phyloP scores from a whole-genome alignment of 2,797 vertebrate species.

The Danio choprae region DNA sequence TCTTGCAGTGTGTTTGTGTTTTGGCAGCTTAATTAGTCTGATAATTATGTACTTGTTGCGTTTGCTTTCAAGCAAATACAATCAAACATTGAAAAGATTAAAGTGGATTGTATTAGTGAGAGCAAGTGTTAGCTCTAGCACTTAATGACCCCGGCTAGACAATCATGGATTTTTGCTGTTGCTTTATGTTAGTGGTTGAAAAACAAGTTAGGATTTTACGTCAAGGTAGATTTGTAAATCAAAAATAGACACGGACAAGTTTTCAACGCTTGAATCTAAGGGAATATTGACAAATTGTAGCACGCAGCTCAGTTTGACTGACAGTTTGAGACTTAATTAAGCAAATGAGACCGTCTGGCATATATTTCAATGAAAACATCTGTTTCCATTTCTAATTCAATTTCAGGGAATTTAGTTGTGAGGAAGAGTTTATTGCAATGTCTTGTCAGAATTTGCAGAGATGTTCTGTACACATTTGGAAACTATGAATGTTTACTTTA shows the following conservation, averaged over 20 bases:
- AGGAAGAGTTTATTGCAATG: conserved; percentile 1
- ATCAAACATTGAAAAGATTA: conserved; percentile 93
- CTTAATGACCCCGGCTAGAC: conserved; percentile 46
- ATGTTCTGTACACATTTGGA: neutral
- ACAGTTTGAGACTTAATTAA: conserved; percentile 53
- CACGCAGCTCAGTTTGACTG: conserved; percentile 43
- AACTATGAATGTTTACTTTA: conserved; percentile 10
- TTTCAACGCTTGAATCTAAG: conserved; percentile 23
- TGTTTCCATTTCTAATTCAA: conserved; percentile 46
- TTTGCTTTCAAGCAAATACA: conserved; percentile 94
- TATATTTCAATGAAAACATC: conserved; percentile 58
- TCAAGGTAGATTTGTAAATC: neutral
- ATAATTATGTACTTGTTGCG: conserved; percentile 99
- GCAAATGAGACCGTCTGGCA: conserved; percentile 41
- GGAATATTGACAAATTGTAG: conserved; percentile 43
- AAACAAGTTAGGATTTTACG: neutral
- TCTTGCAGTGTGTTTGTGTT: conserved; percentile 92
- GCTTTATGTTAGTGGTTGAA: conserved; percentile 20
- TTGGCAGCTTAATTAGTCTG: conserved; percentile 98
- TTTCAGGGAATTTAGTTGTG: conserved; percentile 33
- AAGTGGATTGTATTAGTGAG: conserved; percentile 83
- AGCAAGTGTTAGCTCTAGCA: conserved; percentile 69
- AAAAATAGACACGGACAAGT: conserved; percentile 26
- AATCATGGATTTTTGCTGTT: conserved; percentile 10
- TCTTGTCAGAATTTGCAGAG: conserved; percentile 12